A percentile compares a stretch with the other conserved stretches of the same genome.
phyloP scores from a whole-genome alignment of 1,140 invertebrate genomes.

The Semibalanus balanoides region DNA sequence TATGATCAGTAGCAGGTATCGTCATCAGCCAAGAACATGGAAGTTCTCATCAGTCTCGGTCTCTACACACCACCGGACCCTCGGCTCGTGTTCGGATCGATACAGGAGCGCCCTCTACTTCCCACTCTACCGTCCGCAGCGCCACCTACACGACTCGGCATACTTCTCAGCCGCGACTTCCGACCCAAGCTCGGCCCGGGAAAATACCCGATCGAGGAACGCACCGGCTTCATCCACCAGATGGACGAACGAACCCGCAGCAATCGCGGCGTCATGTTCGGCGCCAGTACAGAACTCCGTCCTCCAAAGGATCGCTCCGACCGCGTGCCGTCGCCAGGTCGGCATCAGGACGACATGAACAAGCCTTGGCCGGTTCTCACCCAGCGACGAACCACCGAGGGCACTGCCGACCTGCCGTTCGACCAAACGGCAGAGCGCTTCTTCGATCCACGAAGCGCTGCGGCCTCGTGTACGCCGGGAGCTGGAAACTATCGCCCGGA shows the following conservation, averaged over 20 bases:
- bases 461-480: not conserved
- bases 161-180: not conserved
- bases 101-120: not conserved
- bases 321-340: not conserved
- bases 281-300: not conserved
- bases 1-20: no score
- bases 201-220: not conserved
- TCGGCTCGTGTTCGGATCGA: not conserved
- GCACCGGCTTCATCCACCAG: not conserved
- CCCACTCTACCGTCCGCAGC: not conserved
- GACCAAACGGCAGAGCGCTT: not conserved
- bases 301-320: not conserved
- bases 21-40: no score
- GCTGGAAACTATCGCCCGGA: not conserved
- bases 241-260: not conserved
- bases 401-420: not conserved
- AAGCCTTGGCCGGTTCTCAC: not conserved
- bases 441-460: not conserved
- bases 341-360: not conserved
- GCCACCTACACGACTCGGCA: not conserved
- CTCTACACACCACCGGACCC: not conserved
- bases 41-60: not conserved
- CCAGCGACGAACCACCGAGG: not conserved
- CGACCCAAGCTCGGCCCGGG: not conserved
- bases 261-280: not conserved